Evolutionary conservation across 1,140 invertebrate species (phyloP), one percentile per base, ranked within the genome.

Genomic region (Bombus sibiricus): DNA sequence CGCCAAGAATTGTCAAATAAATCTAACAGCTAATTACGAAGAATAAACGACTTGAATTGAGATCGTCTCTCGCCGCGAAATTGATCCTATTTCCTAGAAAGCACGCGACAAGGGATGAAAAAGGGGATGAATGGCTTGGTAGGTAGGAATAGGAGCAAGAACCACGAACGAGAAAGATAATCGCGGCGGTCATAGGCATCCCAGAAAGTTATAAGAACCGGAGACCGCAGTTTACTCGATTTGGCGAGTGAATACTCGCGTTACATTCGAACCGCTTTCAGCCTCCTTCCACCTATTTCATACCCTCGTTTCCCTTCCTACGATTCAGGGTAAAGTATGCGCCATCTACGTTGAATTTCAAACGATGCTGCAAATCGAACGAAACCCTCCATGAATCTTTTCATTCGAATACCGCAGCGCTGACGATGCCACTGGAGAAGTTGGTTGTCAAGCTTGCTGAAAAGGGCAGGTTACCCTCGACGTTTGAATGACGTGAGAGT

Each of bases 211-310:
- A 87, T 79, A 87, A 89, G 88, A 87, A 74, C 86, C 82, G 82
- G 81, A 85, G 78, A 84, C 81, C 73, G 69, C 83, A 76, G 84
- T 91, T 90, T 87, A 87, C 81, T 90, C 89, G 78, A 90, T 91
- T 90, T 91, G 87, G 87, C 90, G 85, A 85, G 75, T 76, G 90
- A 86, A 85, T 81, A 79, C 39, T 83, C 72, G 76, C 53, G 59
- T 76, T 41, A 64, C 75, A 66, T 37, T 47, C 47, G 39, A 32
- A 37, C 39, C 68, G 34, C 59, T 64, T 78, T 62, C 74, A 76
- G 47, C 39, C 73, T 10, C 6, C 39, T 53, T 32, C 28, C 4
- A 28, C 28, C 47, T 66, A 18, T 9, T 13, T 9, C 15, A 0
- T 41, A 6, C 15, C 3, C 22, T 62, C 43, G 53, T 81, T 37